phyloP scores from a whole-genome alignment of 2,888 invertebrate genomes.

The Pomacea canaliculata region DNA sequence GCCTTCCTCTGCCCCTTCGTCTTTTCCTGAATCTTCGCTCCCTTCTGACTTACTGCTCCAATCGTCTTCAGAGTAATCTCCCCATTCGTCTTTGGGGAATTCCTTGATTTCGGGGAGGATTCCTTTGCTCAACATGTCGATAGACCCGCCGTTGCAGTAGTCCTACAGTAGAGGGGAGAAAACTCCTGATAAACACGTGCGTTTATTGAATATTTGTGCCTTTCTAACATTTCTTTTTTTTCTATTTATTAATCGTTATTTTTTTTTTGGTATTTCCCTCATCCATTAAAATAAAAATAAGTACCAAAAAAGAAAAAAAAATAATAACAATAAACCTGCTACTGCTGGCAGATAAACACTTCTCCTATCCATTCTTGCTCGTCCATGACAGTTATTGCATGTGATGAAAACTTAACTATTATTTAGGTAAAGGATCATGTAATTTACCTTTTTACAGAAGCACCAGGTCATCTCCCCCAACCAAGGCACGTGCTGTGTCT shows the following conservation, averaged over 20 bases:
- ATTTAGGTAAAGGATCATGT: no score
- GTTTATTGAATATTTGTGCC: no score
- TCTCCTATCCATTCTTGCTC: no score
- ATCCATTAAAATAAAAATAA: no score
- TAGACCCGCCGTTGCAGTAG: conserved; percentile 33
- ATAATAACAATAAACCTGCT: no score
- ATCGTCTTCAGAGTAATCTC: not conserved
- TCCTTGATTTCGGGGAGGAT: conserved; percentile 3
- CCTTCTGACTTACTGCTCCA: not conserved
- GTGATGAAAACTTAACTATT: no score
- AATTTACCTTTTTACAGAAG: conserved; percentile 36
- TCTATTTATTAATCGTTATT: no score
- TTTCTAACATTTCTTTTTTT: no score
- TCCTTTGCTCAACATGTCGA: conserved; percentile 24
- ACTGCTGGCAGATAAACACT: no score
- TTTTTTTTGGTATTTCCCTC: no score
- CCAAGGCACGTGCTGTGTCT: conserved; percentile 37
- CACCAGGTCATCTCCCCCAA: conserved; percentile 41
- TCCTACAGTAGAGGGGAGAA: conserved; percentile 6
- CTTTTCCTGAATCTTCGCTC: not conserved
- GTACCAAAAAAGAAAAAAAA: no score
- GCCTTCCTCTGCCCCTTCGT: not conserved
- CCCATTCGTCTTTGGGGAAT: conserved; percentile 8
- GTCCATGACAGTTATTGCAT: no score
- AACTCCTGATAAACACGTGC: not conserved